Base-by-base conservation (phyloP, 2,113 vertebrate genomes). In the Bostrychus sinensis region DNA sequence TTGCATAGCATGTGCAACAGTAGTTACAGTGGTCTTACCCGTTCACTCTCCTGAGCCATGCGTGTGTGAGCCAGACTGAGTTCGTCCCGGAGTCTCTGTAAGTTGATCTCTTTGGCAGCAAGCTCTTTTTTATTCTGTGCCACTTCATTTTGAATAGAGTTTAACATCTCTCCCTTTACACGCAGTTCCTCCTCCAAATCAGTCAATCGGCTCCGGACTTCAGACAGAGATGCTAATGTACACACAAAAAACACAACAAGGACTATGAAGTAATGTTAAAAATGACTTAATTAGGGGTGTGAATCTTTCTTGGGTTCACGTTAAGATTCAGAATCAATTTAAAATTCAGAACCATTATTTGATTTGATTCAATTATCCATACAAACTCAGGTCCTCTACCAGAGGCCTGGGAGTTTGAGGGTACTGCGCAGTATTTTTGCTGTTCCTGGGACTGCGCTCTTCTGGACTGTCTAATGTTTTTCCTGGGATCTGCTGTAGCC, bases 161-260 rank as follows among this genome's bases (percentile, higher is more conserved):
- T 91, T 43, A 84, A n/a, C 0, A 28, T 32, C 16, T 78, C 72
- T 0, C 74, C 61, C 78, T 91, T 91, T 6, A 50, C 58, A 20
- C 70, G 55, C 13, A 93, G 9, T 57, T 92, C 89, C 34, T 82
- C 72, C 74, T 93, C 85, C 77, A 93, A 68, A 36, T 74, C 62
- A 39, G 83, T 72, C 9, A 89, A 58, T 5, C 78, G 84, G 8
- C 71, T 60, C 57, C 48, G 69, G 54, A 89, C 46, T 73, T 81
- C 87, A 46, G 71, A 61, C 48, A 67, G 23, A 1, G 58, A 70
- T 10, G 2, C 81, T 75, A 62, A 8, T 38, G 61, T 45, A 77
- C 39, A 55, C 37, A 72, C 0, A 2, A 65, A 10, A 69, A 14
- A 71, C 16, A 57, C 1, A 75, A 48, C 22, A 23, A 46, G 43